Conservation (phyloP, 2,797 vertebrate genomes). For the Arrhamphus sclerolepis region DNA sequence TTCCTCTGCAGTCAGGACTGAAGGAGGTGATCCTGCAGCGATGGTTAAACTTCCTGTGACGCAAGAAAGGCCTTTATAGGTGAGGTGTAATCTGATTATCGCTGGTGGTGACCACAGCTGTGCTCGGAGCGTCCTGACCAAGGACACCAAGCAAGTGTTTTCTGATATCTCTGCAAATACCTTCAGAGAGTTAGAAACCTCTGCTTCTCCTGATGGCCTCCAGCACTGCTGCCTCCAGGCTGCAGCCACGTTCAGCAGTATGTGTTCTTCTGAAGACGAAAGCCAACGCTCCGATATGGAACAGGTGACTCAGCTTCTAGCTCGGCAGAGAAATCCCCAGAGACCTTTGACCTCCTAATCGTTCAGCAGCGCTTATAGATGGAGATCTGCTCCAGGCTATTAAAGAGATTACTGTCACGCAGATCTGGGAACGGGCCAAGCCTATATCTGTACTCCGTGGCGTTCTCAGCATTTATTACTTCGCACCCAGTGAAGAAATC, state of each 20-base stretch:
- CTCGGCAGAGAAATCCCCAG: constrained; percentile 66
- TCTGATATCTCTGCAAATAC: constrained; percentile 3
- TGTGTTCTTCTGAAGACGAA: constrained; percentile 47
- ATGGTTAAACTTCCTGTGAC: constrained; percentile 35
- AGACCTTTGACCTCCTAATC: constrained; percentile 78
- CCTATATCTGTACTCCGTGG: constrained; percentile 75
- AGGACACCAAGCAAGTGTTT: constrained; percentile 1
- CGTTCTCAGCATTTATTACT: constrained; percentile 74
- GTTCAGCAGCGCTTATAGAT: constrained; percentile 73
- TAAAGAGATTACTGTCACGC: constrained; percentile 77
- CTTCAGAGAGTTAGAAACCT: too few relatives aligned
- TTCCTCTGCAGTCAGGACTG: constrained; percentile 11
- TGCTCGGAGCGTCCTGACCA: neutral
- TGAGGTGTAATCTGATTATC: constrained; percentile 41
- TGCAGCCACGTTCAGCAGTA: constrained; percentile 13
- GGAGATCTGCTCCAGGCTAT: constrained; percentile 75
- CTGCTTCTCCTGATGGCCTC: constrained; percentile 29
- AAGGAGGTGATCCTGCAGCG: constrained; percentile 10
- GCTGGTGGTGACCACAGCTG: constrained; percentile 11
- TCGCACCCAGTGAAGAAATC: constrained; percentile 57
- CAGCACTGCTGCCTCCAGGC: constrained; percentile 13
- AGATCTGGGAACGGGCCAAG: constrained; percentile 72
- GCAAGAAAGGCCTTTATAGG: constrained; percentile 32
- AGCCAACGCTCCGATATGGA: constrained; percentile 53
- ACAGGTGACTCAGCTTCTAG: constrained; percentile 79